Conservation (phyloP, 30 jellyfish, hydroid and myxozoan species). For the Pseudorhiza aurosa region DNA sequence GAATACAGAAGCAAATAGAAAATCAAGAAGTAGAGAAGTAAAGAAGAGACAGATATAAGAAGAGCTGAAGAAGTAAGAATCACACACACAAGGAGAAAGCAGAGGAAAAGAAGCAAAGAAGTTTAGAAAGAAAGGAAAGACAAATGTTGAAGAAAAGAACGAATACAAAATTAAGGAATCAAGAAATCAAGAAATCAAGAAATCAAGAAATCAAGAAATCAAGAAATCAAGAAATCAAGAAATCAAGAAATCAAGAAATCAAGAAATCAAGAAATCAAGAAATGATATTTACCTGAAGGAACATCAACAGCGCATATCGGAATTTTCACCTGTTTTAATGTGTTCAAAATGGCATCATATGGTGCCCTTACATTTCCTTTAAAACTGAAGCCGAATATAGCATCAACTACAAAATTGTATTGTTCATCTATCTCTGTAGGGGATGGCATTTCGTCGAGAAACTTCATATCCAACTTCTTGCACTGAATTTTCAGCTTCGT, state of each 20-base stretch:
- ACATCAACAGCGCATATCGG: slow-evolving; percentile 95
- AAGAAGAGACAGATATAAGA: too few species aligned
- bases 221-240: too few species aligned
- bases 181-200: too few species aligned
- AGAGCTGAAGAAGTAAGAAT: too few species aligned
- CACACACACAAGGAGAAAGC: too few species aligned
- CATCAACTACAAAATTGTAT: slow-evolving; percentile 79
- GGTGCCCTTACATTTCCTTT: slow-evolving; percentile 97
- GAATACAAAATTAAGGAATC: too few species aligned
- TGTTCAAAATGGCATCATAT: slow-evolving; percentile 63
- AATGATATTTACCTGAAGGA: slow-evolving; percentile 85
- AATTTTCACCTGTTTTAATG: slow-evolving; percentile 57
- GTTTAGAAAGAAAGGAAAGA: too few species aligned
- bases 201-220: too few species aligned
- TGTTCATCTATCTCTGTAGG: slow-evolving; percentile 35
- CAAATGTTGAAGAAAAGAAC: too few species aligned
- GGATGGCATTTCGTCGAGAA: slow-evolving; percentile 73
- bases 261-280: not conserved
- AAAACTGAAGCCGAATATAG: slow-evolving; percentile 96
- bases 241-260: not conserved
- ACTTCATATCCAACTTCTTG: slow-evolving; percentile 64
- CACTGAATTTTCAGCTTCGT: slow-evolving; percentile 74
- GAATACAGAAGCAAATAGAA: too few species aligned
- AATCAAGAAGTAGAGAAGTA: too few species aligned
- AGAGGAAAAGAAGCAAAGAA: too few species aligned